These are phyloP conservation scores for Hyperoplus immaculatus DNA, from an alignment of 2,797 vertebrate species.

Conservation along the genomic window DNA sequence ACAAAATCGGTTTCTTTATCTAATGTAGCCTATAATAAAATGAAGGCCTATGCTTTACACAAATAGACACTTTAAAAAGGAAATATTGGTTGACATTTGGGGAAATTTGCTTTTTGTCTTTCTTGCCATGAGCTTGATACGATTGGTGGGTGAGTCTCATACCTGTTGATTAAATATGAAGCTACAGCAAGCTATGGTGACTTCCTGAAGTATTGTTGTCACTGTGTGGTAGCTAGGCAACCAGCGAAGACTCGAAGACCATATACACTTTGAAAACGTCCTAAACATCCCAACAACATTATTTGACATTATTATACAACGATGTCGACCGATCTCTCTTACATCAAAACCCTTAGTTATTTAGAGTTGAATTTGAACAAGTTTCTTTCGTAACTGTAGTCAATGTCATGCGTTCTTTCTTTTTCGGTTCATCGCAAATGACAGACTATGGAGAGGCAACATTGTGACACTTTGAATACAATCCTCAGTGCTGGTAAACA, in stretches of 20 bases:
- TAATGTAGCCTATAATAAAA: too few species aligned
- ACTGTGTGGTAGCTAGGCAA: not conserved
- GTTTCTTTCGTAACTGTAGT: not conserved
- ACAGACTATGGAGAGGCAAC: constrained; percentile 43
- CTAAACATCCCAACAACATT: not conserved
- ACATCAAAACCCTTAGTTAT: not conserved
- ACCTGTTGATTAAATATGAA: not conserved
- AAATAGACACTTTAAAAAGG: not conserved
- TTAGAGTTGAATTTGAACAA: not conserved
- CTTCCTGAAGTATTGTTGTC: not conserved
- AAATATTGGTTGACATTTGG: not conserved
- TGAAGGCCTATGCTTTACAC: not conserved
- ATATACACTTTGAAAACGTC: too few species aligned
- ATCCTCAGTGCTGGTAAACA: constrained; percentile 67
- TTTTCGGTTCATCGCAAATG: constrained; percentile 49
- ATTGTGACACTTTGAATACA: constrained; percentile 47
- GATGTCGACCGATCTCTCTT: not conserved
- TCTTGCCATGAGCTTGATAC: not conserved
- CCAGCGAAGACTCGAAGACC: not conserved
- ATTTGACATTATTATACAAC: not conserved
- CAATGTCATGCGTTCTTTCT: constrained; percentile 24
- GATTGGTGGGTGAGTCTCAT: not conserved
- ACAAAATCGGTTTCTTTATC: too few species aligned
- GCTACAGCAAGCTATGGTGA: not conserved
- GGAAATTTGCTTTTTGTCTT: not conserved